Evolutionary conservation across 2,888 invertebrate genomes (phyloP).

Genomic region (Papilio protenor): DNA sequence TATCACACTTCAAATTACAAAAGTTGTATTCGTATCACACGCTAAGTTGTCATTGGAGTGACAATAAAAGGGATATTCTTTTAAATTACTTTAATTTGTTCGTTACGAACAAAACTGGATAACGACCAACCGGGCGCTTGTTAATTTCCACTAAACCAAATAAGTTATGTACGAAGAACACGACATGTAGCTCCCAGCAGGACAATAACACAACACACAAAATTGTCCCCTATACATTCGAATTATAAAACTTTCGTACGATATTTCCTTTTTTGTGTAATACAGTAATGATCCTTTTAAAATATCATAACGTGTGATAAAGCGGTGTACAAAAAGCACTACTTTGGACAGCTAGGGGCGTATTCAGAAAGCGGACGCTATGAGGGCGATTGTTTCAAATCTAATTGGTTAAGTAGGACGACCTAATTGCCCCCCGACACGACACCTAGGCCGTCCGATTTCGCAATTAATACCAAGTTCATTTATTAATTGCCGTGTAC

Average conservation of each 20-base stretch:
- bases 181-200: constrained; percentile 70
- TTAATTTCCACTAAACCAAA: constrained; percentile 63
- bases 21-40: constrained; percentile 9
- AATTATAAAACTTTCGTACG: constrained; percentile 58
- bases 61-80: constrained; percentile 57
- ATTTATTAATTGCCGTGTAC: constrained; percentile 45
- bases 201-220: constrained; percentile 76
- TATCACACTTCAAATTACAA: constrained; percentile 23
- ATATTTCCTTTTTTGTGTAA: constrained; percentile 72
- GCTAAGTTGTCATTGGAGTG: constrained; percentile 44
- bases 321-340: constrained; percentile 74
- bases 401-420: constrained; percentile 82
- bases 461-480: constrained; percentile 52
- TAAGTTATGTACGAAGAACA: constrained; percentile 72
- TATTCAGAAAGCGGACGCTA: constrained; percentile 72
- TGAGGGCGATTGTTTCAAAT: constrained; percentile 81
- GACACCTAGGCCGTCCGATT: constrained; percentile 57
- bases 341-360: constrained; percentile 78
- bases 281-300: constrained; percentile 77
- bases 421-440: constrained; percentile 77
- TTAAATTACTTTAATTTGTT: constrained; percentile 67
- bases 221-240: constrained; percentile 79
- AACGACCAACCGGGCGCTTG: constrained; percentile 63
- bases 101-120: constrained; percentile 59
- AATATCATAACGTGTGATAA: constrained; percentile 80